These are phyloP conservation scores for Dioctria linearis DNA, from an alignment of 2,888 invertebrate genomes.

Conservation along the genomic window DNA sequence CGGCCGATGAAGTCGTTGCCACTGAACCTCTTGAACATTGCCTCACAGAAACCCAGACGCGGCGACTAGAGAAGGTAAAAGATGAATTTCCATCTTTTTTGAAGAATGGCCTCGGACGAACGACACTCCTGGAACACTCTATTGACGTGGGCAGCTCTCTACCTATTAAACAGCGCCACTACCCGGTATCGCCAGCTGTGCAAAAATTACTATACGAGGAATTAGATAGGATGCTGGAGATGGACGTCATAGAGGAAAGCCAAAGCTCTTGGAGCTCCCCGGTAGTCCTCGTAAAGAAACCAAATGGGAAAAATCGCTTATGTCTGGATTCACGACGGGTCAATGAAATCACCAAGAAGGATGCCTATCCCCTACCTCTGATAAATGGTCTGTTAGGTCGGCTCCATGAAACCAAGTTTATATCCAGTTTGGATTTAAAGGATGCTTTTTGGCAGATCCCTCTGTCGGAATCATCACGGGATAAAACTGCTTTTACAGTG, in stretches of 20 bases:
- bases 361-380: conserved; percentile 61
- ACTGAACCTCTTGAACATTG: too few relatives aligned
- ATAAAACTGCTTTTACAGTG: conserved; percentile 62
- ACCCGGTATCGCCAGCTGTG: conserved; percentile 58
- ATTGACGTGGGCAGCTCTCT: conserved; percentile 58
- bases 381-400: conserved; percentile 61
- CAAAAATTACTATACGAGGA: conserved; percentile 60
- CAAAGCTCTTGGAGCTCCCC: conserved; percentile 63
- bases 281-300: conserved; percentile 61
- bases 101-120: conserved; percentile 54
- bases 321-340: conserved; percentile 64
- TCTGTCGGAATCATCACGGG: too few relatives aligned
- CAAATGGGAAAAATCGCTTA: conserved; percentile 60
- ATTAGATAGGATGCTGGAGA: conserved; percentile 63
- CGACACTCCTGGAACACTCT: conserved; percentile 51
- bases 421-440: conserved; percentile 62
- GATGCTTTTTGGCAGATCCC: conserved; percentile 60
- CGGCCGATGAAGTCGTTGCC: too few relatives aligned
- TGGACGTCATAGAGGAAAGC: conserved; percentile 63
- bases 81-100: too few relatives aligned
- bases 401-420: conserved; percentile 61
- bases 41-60: too few relatives aligned
- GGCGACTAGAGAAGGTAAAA: too few relatives aligned
- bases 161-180: conserved; percentile 58
- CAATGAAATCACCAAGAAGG: conserved; percentile 62